phyloP scores from a whole-genome alignment of 1,140 invertebrate genomes.

The Hycleus cichorii region DNA sequence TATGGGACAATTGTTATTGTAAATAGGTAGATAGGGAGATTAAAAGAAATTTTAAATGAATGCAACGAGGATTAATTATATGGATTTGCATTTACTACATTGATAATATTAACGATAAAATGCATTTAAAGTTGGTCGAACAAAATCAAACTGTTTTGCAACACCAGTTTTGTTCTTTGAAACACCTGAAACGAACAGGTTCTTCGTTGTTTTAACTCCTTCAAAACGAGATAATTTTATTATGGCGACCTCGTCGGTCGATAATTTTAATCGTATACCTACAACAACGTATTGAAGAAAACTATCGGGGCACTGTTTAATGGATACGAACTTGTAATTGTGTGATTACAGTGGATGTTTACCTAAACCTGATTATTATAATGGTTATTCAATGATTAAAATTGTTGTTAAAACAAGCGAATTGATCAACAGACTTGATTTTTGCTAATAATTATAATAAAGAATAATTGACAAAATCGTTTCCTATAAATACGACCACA shows the following conservation, averaged over 20 bases:
- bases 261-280: conserved; percentile 6
- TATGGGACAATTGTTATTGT: too few species aligned
- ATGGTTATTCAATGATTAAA: conserved; percentile 19
- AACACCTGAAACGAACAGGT: too few species aligned
- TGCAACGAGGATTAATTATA: too few species aligned
- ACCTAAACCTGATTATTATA: conserved; percentile 14
- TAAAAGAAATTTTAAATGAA: background rate
- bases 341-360: conserved; percentile 19
- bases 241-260: background rate
- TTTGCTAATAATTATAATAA: conserved; percentile 15
- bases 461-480: conserved; percentile 10
- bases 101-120: background rate
- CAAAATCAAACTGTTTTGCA: too few species aligned
- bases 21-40: background rate
- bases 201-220: background rate
- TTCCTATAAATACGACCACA: conserved; percentile 1
- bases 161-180: too few species aligned
- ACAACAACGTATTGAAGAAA: too few species aligned
- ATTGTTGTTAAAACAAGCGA: conserved; percentile 5
- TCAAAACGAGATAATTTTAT: conserved; percentile 1
- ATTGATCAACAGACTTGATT: too few species aligned
- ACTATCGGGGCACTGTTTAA: background rate
- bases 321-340: conserved; percentile 18
- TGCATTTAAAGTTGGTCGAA: too few species aligned
- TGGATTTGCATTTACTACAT: background rate